These are phyloP conservation scores for Odontesthes bonariensis DNA, from an alignment of 2,113 vertebrate genomes.

Conservation along the genomic window DNA sequence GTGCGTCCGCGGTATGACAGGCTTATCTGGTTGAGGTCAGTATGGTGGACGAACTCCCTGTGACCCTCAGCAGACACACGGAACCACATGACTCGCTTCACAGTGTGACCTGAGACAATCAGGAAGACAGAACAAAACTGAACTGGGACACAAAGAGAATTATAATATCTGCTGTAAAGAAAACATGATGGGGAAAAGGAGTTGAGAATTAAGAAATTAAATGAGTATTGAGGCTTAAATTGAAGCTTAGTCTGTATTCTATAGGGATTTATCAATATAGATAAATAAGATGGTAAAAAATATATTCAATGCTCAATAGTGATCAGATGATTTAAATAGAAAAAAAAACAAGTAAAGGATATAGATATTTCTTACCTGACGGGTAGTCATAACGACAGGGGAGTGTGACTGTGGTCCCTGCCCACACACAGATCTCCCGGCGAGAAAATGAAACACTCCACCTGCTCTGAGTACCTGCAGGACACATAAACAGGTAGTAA, in stretches of 20 bases:
- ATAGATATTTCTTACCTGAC: slow-evolving; percentile 54
- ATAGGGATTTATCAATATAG: too few relatives aligned
- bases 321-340: not conserved
- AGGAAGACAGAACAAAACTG: not conserved
- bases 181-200: not conserved
- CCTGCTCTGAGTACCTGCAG: slow-evolving; percentile 72
- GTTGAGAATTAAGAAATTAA: too few relatives aligned
- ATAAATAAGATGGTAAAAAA: not conserved
- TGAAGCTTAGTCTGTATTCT: too few relatives aligned
- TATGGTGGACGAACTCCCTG: slow-evolving; percentile 79
- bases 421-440: slow-evolving; percentile 83
- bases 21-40: slow-evolving; percentile 75
- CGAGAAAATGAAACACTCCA: slow-evolving; percentile 83
- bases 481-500: slow-evolving; percentile 9
- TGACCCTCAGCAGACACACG: slow-evolving; percentile 76
- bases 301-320: not conserved
- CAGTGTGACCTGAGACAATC: slow-evolving; percentile 70
- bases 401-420: slow-evolving; percentile 80
- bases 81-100: slow-evolving; percentile 83
- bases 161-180: not conserved
- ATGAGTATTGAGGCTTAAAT: too few relatives aligned
- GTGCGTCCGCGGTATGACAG: slow-evolving; percentile 77
- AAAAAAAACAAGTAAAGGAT: not conserved
- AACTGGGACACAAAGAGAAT: not conserved
- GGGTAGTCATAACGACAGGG: slow-evolving; percentile 84